These are phyloP conservation scores for Lamprotornis superbus DNA, from an alignment of 2,113 vertebrate species.

Conservation along the genomic window DNA sequence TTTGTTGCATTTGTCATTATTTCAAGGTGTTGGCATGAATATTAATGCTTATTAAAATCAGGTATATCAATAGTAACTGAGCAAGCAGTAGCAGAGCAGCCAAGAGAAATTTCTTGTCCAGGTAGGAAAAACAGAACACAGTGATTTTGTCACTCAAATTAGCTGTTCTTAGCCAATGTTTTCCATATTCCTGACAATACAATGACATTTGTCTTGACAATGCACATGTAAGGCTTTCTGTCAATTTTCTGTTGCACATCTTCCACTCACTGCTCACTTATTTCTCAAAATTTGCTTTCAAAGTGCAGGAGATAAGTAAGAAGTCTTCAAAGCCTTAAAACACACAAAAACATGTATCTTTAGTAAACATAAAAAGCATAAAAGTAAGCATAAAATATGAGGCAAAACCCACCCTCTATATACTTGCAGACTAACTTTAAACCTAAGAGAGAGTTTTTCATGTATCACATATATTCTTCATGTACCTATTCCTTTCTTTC, in stretches of 20 bases:
- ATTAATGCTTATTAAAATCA: not conserved
- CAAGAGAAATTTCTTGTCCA: not conserved
- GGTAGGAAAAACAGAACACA: not conserved
- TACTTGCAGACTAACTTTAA: not conserved
- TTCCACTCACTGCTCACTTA: not conserved
- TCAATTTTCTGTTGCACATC: not conserved
- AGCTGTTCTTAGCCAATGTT: not conserved
- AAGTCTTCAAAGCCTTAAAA: not conserved
- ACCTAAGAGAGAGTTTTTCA: not conserved
- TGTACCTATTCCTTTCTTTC: not conserved
- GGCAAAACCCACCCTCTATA: fast-evolving
- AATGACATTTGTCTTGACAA: not conserved
- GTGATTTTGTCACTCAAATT: not conserved
- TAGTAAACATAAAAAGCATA: not conserved
- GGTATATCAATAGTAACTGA: not conserved
- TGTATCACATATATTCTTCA: not conserved
- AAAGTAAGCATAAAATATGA: not conserved
- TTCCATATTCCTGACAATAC: not conserved
- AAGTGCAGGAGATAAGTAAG: not conserved
- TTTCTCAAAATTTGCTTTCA: not conserved
- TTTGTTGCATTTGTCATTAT: not conserved
- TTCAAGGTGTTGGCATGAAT: not conserved
- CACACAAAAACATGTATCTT: not conserved
- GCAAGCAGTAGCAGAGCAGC: not conserved
- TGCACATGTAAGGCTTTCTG: not conserved